A percentile compares a stretch with the other conserved stretches of the same genome.
These are phyloP conservation scores for Athene noctua DNA, from an alignment of 2,113 vertebrate species.

Conservation along the genomic window DNA sequence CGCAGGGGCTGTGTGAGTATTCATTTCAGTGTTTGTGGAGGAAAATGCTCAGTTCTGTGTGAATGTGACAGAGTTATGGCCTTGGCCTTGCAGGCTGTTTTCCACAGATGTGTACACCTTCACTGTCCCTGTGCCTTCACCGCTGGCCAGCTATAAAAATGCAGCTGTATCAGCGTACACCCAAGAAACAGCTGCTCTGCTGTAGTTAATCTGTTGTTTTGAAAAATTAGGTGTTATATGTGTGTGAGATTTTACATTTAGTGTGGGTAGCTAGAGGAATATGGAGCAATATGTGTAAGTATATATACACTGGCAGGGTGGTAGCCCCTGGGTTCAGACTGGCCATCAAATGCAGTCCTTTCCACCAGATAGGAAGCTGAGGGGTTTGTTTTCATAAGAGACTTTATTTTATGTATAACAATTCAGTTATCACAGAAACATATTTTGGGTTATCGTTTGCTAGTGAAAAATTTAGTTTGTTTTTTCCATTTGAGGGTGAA, in stretches of 20 bases:
- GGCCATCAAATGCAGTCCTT: not conserved
- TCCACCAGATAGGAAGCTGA: not conserved
- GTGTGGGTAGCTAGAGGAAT: not conserved
- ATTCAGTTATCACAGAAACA: not conserved
- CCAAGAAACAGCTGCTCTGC: not conserved
- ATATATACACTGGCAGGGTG: not conserved
- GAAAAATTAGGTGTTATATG: rapidly evolving
- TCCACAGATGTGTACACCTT: not conserved
- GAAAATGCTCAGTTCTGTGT: not conserved
- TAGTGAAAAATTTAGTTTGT: not conserved
- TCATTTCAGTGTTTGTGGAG: rapidly evolving
- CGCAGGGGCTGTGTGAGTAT: rapidly evolving
- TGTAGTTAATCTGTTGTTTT: not conserved
- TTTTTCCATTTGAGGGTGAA: not conserved
- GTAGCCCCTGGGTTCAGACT: too few species aligned
- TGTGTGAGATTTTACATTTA: not conserved
- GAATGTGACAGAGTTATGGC: rapidly evolving
- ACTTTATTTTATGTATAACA: not conserved
- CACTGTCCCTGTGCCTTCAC: not conserved
- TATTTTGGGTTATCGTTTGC: not conserved
- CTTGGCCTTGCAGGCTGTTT: not conserved
- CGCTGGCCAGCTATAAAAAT: not conserved
- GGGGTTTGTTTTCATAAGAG: not conserved
- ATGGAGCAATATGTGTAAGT: rapidly evolving
- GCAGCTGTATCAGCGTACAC: not conserved